These are phyloP conservation scores for Oenanthe melanoleuca DNA, from an alignment of 2,113 vertebrate species.

Conservation along the genomic window DNA sequence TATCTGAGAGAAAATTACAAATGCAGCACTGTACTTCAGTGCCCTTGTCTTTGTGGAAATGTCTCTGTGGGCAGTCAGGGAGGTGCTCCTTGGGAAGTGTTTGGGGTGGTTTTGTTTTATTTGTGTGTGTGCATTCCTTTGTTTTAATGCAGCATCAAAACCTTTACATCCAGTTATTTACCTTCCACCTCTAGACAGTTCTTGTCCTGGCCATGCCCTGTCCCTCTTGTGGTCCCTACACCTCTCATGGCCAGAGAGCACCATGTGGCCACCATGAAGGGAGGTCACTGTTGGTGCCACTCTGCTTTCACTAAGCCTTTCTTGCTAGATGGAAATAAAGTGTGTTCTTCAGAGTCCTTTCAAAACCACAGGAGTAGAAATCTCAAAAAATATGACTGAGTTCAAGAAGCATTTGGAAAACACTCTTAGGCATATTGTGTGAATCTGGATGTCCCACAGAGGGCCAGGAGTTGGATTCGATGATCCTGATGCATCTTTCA, in stretches of 20 bases:
- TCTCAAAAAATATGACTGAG: not conserved
- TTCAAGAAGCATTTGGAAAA: not conserved
- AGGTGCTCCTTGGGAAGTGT: not conserved
- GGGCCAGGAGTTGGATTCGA: not conserved
- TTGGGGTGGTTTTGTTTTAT: not conserved
- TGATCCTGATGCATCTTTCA: not conserved
- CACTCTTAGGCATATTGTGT: not conserved
- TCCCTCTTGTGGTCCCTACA: not conserved
- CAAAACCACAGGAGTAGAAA: not conserved
- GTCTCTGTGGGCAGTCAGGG: not conserved
- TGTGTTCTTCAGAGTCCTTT: not conserved
- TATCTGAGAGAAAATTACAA: not conserved
- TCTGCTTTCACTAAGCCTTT: not conserved
- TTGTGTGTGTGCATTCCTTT: fast-evolving
- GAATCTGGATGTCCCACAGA: not conserved
- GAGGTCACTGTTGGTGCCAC: not conserved
- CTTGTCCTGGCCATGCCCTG: fast-evolving
- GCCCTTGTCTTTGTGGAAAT: not conserved
- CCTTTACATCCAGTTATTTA: not conserved
- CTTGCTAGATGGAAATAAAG: not conserved
- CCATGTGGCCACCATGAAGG: fast-evolving
- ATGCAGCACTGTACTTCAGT: not conserved
- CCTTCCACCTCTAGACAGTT: fast-evolving
- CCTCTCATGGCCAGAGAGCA: not conserved
- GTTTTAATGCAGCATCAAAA: not conserved